These are phyloP conservation scores for Dicranocentrus wangi DNA, from an alignment of 2,888 invertebrate species.

Conservation along the genomic window DNA sequence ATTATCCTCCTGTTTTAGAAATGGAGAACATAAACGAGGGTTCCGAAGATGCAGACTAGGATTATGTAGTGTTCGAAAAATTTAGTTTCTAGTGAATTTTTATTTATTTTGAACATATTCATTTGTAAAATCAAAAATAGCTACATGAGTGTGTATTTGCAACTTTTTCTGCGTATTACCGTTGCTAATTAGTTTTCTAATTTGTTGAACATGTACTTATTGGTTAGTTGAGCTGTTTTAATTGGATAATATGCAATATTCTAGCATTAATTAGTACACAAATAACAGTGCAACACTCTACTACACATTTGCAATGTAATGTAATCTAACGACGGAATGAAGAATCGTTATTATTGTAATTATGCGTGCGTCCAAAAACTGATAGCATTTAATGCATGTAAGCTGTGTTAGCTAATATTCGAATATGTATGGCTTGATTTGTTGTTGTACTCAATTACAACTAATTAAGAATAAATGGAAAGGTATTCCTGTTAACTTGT, in stretches of 20 bases:
- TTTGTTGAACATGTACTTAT: not conserved
- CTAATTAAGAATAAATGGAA: slow-evolving; percentile 36
- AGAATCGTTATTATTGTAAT: not conserved
- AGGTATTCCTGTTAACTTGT: slow-evolving; percentile 11
- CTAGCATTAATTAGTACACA: too few relatives aligned
- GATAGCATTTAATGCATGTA: not conserved
- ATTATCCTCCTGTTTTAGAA: slow-evolving; percentile 20
- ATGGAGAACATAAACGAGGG: slow-evolving; percentile 33
- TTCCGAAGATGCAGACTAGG: not conserved
- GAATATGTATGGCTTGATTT: too few relatives aligned
- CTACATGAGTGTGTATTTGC: not conserved
- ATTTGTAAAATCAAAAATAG: not conserved
- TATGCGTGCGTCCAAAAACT: not conserved
- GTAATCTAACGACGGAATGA: not conserved
- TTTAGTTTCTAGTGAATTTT: not conserved
- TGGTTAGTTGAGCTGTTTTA: too few relatives aligned
- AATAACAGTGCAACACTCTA: too few relatives aligned
- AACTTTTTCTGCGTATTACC: too few relatives aligned
- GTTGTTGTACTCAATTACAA: slow-evolving; percentile 25
- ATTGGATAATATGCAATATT: too few relatives aligned
- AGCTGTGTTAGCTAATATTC: too few relatives aligned
- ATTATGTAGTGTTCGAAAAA: not conserved
- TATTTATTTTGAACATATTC: not conserved
- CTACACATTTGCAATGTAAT: not conserved
- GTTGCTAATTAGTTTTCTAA: not conserved